Conservation (phyloP, 2,797 vertebrate genomes). For the Pseudochirops cupreus region DNA sequence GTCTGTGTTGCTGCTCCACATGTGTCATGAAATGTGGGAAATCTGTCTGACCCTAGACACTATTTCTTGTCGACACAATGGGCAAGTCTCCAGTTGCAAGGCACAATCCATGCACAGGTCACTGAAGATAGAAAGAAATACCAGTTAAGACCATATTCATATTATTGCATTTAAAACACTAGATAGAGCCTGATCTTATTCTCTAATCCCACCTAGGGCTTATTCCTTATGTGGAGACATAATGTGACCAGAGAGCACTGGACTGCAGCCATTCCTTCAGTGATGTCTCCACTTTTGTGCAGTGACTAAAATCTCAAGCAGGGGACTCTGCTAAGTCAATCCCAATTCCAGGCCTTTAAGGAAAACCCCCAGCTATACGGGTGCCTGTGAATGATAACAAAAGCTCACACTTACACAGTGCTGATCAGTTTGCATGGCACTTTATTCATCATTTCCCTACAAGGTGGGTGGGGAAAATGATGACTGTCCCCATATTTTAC, state of each 20-base stretch:
- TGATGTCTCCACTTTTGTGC: neutral
- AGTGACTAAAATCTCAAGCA: neutral
- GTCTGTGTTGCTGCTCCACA: slow-evolving; percentile 79
- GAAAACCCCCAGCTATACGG: neutral
- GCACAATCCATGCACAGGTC: slow-evolving; percentile 99
- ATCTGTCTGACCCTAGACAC: slow-evolving; percentile 98
- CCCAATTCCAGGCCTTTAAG: neutral
- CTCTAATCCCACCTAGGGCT: neutral
- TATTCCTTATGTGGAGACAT: neutral
- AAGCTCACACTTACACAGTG: neutral
- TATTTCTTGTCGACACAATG: slow-evolving; percentile 99
- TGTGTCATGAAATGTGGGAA: slow-evolving; percentile 98
- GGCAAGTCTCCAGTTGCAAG: slow-evolving; percentile 99
- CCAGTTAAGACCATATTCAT: slow-evolving; percentile 40
- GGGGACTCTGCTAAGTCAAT: neutral
- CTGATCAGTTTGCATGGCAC: neutral
- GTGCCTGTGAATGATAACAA: neutral
- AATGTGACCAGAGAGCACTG: neutral
- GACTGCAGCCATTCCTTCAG: neutral
- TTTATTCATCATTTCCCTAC: neutral
- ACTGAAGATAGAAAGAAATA: slow-evolving; percentile 82
- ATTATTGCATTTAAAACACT: neutral
- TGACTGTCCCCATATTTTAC: neutral
- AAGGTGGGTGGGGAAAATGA: neutral
- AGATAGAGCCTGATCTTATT: neutral